A percentile compares a stretch with the other conserved stretches of the same genome.
phyloP scores from a whole-genome alignment of 2,797 vertebrate genomes.

The Bradypus variegatus region DNA sequence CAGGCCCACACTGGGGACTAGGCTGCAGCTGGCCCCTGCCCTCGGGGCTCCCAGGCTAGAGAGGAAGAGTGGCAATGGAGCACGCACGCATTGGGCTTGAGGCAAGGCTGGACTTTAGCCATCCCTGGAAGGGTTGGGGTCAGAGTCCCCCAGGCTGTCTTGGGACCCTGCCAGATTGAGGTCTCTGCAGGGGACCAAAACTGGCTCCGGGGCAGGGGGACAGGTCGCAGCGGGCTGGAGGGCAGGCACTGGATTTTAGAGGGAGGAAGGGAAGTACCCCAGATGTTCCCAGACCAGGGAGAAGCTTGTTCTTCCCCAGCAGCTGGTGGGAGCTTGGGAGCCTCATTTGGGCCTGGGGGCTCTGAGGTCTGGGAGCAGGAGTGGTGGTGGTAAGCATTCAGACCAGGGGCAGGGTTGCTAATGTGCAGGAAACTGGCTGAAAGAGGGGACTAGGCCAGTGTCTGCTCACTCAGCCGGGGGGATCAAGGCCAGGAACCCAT shows the following conservation, averaged over 20 bases:
- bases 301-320: background rate
- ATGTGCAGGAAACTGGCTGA: background rate
- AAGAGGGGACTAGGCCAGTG: background rate
- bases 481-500: background rate
- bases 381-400: background rate
- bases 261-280: background rate
- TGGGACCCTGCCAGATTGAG: fast-evolving
- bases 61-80: background rate
- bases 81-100: too few relatives aligned
- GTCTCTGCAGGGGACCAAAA: too few relatives aligned
- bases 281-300: background rate
- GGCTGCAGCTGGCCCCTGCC: background rate
- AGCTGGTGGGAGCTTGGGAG: background rate
- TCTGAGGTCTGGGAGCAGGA: background rate
- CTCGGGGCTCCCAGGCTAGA: background rate
- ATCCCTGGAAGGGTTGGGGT: background rate
- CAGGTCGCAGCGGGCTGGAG: background rate
- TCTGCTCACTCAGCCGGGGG: too few relatives aligned
- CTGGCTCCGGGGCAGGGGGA: background rate
- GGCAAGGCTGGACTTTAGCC: background rate
- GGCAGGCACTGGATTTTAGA: too few relatives aligned
- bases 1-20: background rate
- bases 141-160: background rate
- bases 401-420: background rate
- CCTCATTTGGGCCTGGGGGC: too few relatives aligned